phyloP scores from a whole-genome alignment of 2,888 invertebrate genomes.

The Drosophila kuntzei region DNA sequence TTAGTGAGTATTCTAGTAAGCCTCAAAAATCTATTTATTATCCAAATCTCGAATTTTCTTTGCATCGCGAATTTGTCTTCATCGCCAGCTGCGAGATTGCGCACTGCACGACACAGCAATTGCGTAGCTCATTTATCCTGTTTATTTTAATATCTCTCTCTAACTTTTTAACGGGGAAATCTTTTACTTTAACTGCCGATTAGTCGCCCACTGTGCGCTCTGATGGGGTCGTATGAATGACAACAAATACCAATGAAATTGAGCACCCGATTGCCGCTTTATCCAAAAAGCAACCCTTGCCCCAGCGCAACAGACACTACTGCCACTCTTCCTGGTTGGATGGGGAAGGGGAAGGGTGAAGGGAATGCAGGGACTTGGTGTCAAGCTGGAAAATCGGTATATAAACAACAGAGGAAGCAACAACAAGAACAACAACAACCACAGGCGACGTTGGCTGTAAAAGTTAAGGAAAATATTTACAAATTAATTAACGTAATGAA shows the following conservation, averaged over 20 bases:
- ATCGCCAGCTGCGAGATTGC: conserved; percentile 21
- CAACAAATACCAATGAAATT: conserved; percentile 65
- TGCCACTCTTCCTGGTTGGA: not conserved
- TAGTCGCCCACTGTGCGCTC: conserved; percentile 64
- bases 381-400: conserved; percentile 69
- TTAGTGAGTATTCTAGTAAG: too few relatives aligned
- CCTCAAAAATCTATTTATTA: too few relatives aligned
- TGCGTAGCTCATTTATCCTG: conserved; percentile 26
- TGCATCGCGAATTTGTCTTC: not conserved
- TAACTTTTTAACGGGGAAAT: conserved; percentile 9
- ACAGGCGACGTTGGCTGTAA: conserved; percentile 56
- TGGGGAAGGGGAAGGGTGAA: not conserved
- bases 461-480: conserved; percentile 79
- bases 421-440: conserved; percentile 19
- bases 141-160: conserved; percentile 9
- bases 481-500: conserved; percentile 80
- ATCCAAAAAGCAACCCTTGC: conserved; percentile 33
- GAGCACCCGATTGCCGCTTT: conserved; percentile 28
- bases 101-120: conserved; percentile 30
- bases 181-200: conserved; percentile 39
- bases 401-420: conserved; percentile 57
- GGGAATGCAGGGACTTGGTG: not conserved
- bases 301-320: conserved; percentile 3
- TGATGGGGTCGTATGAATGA: conserved; percentile 50
- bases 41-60: not conserved